Evolutionary conservation across 2,113 vertebrate species (phyloP), one percentile per base, ranked within the genome.

Genomic region (Silurus glanis): DNA sequence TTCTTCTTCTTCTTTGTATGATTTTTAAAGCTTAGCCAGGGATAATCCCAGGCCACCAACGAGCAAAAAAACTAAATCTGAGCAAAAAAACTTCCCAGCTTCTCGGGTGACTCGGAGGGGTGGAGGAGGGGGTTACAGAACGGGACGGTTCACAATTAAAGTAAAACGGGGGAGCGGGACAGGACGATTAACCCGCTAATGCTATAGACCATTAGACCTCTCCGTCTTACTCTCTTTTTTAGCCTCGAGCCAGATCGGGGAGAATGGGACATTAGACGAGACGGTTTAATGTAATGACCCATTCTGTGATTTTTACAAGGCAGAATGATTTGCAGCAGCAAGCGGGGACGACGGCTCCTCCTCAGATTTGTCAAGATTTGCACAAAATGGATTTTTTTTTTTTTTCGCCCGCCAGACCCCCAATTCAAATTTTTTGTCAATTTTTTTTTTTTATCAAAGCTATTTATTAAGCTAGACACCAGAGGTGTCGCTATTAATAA

Each of bases 131-230:
- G 85, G 85, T 87, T 90, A 88, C 81, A 86, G 85, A 89, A 88
- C 72, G 74, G 88, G 83, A 92, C 90, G 91, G 88, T 91, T 93
- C 92, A 91, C 92, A 93, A 92, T 94, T 93, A 93, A 92, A 93
- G 90, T 92, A 90, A 92, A 94, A 92, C 83, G 87, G 87, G 58
- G 83, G 92, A 93, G 87, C 86, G 84, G 92, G 91, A 92, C 90
- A 91, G 91, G 93, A 91, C 93, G 93, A 95, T 95, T 95, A 94
- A 93, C 90, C 93, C 91, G 87, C 92, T 94, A 94, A 94, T 94
- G 92, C 92, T 90, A 90, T 88, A 89, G 92, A 90, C 91, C 89
- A 93, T 94, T 94, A 94, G 93, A 94, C 89, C 91, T 91, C 93
- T 91, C 91, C 37, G 83, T 90, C 86, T 91, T 80, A 0, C 66